Evolutionary conservation across 2,113 vertebrate genomes (phyloP).

Genomic region (Gallinago paraguaiae): DNA sequence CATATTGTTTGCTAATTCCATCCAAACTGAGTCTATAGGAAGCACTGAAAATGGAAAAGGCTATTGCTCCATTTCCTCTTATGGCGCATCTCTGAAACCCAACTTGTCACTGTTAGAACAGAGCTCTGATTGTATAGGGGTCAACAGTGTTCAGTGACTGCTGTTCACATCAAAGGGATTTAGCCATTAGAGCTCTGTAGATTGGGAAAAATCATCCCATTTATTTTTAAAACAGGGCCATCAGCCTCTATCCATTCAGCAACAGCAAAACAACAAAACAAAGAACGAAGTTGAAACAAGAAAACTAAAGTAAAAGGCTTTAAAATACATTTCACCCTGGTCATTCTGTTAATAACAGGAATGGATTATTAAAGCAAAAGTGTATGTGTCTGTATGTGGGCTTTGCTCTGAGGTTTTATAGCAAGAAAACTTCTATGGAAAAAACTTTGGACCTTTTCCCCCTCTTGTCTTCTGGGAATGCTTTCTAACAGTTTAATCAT

Average conservation of each 20-base stretch:
- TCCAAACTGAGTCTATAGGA: not conserved
- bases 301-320: not conserved
- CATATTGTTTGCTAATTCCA: not conserved
- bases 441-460: conserved; percentile 12
- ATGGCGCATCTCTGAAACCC: not conserved
- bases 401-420: conserved; percentile 41
- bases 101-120: not conserved
- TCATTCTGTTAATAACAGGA: not conserved
- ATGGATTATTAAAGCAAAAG: not conserved
- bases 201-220: not conserved
- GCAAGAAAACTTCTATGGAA: not conserved
- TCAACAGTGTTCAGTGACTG: not conserved
- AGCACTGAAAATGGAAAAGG: not conserved
- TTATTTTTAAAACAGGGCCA: conserved; percentile 10
- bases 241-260: not conserved
- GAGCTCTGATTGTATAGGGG: not conserved
- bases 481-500: conserved; percentile 73
- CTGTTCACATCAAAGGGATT: not conserved
- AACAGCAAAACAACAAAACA: not conserved
- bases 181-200: not conserved
- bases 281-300: not conserved
- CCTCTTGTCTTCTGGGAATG: conserved; percentile 62
- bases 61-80: not conserved
- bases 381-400: not conserved
- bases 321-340: not conserved